phyloP scores from a whole-genome alignment of 2,113 vertebrate genomes.

The Cygnus atratus region DNA sequence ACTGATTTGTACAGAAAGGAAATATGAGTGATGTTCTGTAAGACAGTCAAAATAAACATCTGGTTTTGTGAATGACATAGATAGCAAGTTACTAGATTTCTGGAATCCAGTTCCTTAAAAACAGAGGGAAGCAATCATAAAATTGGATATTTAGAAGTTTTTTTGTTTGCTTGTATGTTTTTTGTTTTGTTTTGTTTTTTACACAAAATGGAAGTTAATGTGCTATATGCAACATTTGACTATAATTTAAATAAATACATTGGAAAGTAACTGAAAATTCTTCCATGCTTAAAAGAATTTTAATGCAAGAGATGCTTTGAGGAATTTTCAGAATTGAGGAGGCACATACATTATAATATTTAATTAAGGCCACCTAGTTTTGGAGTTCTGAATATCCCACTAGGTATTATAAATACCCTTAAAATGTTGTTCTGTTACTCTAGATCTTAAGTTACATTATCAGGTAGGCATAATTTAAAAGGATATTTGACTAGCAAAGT shows the following conservation, averaged over 20 bases:
- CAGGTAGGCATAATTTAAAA: background rate
- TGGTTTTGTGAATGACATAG: background rate
- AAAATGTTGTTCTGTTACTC: background rate
- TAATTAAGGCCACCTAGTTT: background rate
- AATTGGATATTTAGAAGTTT: background rate
- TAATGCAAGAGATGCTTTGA: background rate
- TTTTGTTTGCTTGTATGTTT: background rate
- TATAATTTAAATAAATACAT: background rate
- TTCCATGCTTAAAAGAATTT: background rate
- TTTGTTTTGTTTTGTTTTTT: background rate
- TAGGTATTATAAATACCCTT: background rate
- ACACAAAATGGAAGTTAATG: background rate
- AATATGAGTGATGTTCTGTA: background rate
- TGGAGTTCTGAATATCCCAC: background rate
- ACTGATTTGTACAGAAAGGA: background rate
- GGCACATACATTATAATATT: background rate
- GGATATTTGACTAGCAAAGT: background rate
- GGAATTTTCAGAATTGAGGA: background rate
- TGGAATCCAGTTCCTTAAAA: background rate
- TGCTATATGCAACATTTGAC: background rate
- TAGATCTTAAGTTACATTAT: background rate
- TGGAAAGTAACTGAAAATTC: background rate
- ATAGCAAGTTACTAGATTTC: background rate
- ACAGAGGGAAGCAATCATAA: background rate
- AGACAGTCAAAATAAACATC: background rate